Evolutionary conservation across 2,113 vertebrate genomes (phyloP).

Genomic region (Spilogale gracilis): DNA sequence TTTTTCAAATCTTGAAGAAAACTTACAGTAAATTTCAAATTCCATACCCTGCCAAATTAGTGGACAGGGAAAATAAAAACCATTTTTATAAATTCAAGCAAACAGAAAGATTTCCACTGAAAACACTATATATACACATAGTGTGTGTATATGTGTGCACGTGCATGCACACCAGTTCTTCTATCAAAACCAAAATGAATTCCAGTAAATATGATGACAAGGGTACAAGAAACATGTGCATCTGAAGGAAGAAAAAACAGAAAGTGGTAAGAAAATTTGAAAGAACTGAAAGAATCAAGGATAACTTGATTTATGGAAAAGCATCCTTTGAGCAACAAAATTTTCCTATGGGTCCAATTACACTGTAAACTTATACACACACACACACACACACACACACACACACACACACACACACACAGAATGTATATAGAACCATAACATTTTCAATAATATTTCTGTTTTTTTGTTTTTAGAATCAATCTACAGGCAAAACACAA

Average conservation of each 20-base stretch:
- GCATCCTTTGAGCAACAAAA: not conserved
- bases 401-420: not conserved
- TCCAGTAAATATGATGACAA: not conserved
- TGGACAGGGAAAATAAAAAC: not conserved
- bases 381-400: not conserved
- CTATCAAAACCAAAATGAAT: not conserved
- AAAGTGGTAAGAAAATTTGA: not conserved
- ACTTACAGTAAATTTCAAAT: not conserved
- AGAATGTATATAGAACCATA: not conserved
- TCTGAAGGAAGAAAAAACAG: not conserved
- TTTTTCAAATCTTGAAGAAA: constrained; percentile 10
- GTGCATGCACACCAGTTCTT: not conserved
- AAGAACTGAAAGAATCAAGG: not conserved
- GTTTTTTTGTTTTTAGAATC: not conserved
- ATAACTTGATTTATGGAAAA: not conserved
- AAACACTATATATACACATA: not conserved
- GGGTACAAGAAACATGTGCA: not conserved
- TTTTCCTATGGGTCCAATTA: not conserved
- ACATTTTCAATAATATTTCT: not conserved
- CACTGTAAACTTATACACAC: not conserved
- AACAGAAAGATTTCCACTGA: not conserved
- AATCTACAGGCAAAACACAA: not conserved
- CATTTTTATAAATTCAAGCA: constrained; percentile 14
- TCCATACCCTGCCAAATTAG: not conserved
- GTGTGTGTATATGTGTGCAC: not conserved